Base-by-base conservation (phyloP, 1,140 invertebrate species). In the Philopotamus ludificatus region DNA sequence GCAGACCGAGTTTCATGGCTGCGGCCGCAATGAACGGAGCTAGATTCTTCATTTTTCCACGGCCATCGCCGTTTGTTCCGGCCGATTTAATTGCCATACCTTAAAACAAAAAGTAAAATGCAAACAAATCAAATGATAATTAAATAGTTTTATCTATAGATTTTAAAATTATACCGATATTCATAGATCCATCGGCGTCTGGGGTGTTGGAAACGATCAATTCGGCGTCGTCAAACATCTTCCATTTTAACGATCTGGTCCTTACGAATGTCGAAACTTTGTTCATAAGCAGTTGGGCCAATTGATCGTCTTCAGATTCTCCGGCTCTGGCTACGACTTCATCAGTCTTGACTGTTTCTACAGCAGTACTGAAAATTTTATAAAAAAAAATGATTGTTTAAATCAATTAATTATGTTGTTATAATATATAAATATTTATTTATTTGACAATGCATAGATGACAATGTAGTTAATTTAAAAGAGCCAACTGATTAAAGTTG, bases 1-100 rank as follows among this genome's bases (percentile, higher is more conserved):
- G 83, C 47, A 93, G 81, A 72, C 89, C 91, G 20, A 90, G 84
- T 74, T 93, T 93, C 76, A 91, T 81, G 0, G 87, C 87, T 23
- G 87, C 88, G 3, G 89, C 87, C 1, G 89, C 89, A 2, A 93
- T 74, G 28, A 92, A 74, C 0, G 87, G 87, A 0, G 86, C 87
- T 76, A 92, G 83, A 72, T 90, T 87, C 76, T 89, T 89, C 75
- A 86, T 83, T 60, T 89, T 89, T 22, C 86, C 85, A 67, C 89
- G 80, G 60, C 89, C 87, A 82, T 72, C 77, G 72, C 84, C 84
- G 53, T 81, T 69, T 0, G 75, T 75, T 59, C 81, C 84, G 9
- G 83, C 80, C 0, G 85, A 82, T 65, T 87, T 85, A 41, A 92
- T 80, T 22, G 89, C 87, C 41, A 92, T 78, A 18, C 85, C 87